Percentiles rank a stretch among this genome's conserved stretches.
Conservation (phyloP, 2,888 invertebrate species). For the Micropterix aruncella region DNA sequence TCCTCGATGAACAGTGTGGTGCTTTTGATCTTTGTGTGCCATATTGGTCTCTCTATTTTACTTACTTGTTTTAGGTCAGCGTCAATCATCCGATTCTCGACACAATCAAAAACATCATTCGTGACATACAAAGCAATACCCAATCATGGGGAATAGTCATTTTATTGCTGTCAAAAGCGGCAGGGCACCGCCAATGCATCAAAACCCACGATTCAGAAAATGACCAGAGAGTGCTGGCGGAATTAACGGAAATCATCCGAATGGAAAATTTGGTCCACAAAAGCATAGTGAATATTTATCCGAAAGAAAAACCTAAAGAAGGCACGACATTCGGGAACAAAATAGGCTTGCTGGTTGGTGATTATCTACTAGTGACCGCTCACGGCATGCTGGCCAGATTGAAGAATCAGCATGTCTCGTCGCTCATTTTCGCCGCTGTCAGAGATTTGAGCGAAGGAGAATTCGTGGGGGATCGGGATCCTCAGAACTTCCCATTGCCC, state of each 20-base stretch:
- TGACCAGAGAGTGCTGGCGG: slow-evolving; percentile 32
- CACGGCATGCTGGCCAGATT: slow-evolving; percentile 66
- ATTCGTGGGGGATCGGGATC: slow-evolving; percentile 60
- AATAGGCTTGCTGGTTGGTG: slow-evolving; percentile 74
- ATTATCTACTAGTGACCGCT: slow-evolving; percentile 71
- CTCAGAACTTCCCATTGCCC: slow-evolving; percentile 60
- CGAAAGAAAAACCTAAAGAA: slow-evolving; percentile 36
- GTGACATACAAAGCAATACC: slow-evolving; percentile 69
- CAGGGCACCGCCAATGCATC: slow-evolving; percentile 42
- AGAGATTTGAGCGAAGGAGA: slow-evolving; percentile 73
- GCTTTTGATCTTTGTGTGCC: too few species aligned
- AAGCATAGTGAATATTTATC: slow-evolving; percentile 33
- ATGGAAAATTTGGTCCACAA: slow-evolving; percentile 74
- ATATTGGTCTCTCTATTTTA: too few species aligned
- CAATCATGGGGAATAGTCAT: slow-evolving; percentile 80
- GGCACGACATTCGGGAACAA: slow-evolving; percentile 79
- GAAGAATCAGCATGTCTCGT: slow-evolving; percentile 56
- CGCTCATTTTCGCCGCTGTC: slow-evolving; percentile 67
- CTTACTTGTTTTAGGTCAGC: slow-evolving; percentile 57
- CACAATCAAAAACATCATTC: slow-evolving; percentile 69
- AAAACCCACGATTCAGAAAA: slow-evolving; percentile 24
- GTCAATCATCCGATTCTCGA: slow-evolving; percentile 77
- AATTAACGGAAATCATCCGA: slow-evolving; percentile 80
- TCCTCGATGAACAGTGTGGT: too few species aligned
- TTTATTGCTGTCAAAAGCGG: slow-evolving; percentile 67